These are phyloP conservation scores for Malacoraja senta DNA, from an alignment of 2,797 vertebrate species.

Conservation along the genomic window DNA sequence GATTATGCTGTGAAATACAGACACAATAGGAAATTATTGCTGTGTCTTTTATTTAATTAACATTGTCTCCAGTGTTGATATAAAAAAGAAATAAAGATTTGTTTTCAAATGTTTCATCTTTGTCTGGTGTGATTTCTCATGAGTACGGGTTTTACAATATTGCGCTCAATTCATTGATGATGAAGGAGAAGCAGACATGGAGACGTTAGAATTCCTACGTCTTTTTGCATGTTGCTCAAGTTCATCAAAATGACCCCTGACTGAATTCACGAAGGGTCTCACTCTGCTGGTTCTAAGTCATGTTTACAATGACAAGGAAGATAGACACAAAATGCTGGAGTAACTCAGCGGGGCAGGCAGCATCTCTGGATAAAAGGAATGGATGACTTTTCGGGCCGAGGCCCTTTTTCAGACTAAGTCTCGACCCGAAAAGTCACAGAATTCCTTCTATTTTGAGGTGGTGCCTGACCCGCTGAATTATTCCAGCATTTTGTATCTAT, in stretches of 20 bases:
- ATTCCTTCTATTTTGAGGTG: no score
- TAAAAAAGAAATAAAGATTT: slow-evolving; percentile 28
- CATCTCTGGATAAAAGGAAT: no score
- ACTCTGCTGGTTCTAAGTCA: neutral
- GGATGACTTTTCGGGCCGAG: no score
- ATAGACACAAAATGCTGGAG: no score
- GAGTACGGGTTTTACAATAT: neutral
- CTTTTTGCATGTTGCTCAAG: neutral
- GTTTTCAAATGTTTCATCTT: slow-evolving; percentile 20
- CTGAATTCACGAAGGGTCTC: neutral
- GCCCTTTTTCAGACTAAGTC: no score
- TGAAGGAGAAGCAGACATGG: no score
- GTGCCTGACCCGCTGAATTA: no score
- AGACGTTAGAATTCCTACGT: no score
- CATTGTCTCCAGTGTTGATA: neutral
- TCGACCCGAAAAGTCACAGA: no score
- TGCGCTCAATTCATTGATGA: neutral
- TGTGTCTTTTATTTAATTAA: slow-evolving; percentile 23
- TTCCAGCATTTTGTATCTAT: no score
- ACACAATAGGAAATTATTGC: slow-evolving; percentile 1
- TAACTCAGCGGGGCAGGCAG: no score
- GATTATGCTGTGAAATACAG: slow-evolving; percentile 21
- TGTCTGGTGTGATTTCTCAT: neutral
- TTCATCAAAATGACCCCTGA: neutral
- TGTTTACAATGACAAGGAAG: neutral